A percentile compares a stretch with the other conserved stretches of the same genome.
These are phyloP conservation scores for Kryphioiulus occultus DNA, from an alignment of 2,888 invertebrate genomes.

Conservation along the genomic window DNA sequence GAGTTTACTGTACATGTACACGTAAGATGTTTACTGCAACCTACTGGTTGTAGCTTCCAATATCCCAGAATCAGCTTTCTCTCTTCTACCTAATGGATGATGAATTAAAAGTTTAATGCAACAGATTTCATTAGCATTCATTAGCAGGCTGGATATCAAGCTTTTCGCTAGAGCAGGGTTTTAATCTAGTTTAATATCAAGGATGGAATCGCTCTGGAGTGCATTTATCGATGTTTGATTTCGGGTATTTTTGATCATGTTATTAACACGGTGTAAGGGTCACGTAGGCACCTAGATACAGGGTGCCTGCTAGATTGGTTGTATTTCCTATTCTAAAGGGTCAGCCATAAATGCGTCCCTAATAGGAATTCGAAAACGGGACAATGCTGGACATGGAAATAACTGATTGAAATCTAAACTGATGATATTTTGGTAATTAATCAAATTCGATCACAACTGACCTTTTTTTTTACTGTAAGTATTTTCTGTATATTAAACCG, in stretches of 20 bases:
- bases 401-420: no score
- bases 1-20: not conserved
- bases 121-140: not conserved
- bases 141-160: conserved; percentile 6
- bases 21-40: not conserved
- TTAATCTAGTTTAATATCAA: not conserved
- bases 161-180: not conserved
- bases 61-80: not conserved
- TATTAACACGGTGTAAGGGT: not conserved
- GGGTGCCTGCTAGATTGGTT: not conserved
- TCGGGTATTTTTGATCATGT: not conserved
- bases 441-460: no score
- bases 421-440: no score
- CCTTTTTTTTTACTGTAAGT: no score
- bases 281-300: not conserved
- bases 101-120: not conserved
- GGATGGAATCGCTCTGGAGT: conserved; percentile 2
- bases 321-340: no score
- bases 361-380: no score
- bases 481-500: no score
- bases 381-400: no score
- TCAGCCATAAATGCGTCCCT: no score
- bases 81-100: not conserved
- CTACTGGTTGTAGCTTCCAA: not conserved
- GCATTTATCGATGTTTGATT: not conserved